These are phyloP conservation scores for Anguilla pacifica DNA, from an alignment of 2,797 vertebrate genomes.

Conservation along the genomic window DNA sequence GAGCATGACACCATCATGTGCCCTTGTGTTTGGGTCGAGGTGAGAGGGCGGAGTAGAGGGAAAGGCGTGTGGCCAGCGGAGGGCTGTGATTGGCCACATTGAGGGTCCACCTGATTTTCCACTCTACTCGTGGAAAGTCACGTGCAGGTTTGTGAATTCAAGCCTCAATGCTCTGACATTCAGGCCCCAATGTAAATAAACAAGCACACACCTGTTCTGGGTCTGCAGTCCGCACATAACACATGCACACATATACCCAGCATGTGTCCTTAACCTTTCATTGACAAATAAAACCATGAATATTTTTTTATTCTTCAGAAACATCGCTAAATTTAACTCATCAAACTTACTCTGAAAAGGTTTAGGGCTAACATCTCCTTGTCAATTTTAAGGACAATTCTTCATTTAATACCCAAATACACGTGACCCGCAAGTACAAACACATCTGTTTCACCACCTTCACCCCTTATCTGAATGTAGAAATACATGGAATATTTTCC, in stretches of 20 bases:
- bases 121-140: conserved; percentile 45
- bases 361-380: background rate
- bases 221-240: background rate
- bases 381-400: too few relatives aligned
- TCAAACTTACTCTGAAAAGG: background rate
- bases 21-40: conserved; percentile 63
- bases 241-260: conserved; percentile 44
- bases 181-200: background rate
- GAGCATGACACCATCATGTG: conserved; percentile 33
- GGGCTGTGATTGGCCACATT: conserved; percentile 61
- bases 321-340: background rate
- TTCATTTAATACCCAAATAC: too few relatives aligned
- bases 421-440: too few relatives aligned
- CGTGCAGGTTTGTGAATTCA: conserved; percentile 37
- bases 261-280: conserved; percentile 18
- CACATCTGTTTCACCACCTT: too few relatives aligned
- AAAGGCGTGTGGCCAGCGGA: conserved; percentile 60
- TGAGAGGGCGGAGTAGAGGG: conserved; percentile 50
- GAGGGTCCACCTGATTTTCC: conserved; percentile 43
- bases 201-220: background rate
- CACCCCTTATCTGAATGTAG: too few relatives aligned
- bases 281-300: background rate
- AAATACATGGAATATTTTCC: too few relatives aligned
- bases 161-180: conserved; percentile 2
- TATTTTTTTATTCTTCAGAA: background rate